These are phyloP conservation scores for Lepus americanus DNA, from an alignment of 2,113 vertebrate genomes.

Conservation along the genomic window DNA sequence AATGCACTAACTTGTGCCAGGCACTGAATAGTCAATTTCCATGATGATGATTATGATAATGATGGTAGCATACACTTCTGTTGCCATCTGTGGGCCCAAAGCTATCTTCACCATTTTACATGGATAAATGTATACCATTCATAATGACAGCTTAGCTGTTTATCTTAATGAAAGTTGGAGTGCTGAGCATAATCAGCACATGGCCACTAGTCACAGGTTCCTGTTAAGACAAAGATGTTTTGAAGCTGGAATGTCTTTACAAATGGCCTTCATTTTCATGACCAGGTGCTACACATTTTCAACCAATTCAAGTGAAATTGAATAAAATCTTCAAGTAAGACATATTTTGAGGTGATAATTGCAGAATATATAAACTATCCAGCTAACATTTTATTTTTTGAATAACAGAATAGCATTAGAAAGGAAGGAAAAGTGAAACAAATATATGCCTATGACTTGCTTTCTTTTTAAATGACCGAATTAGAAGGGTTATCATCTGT, in stretches of 20 bases:
- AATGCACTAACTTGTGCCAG: background rate
- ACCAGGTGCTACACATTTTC: background rate
- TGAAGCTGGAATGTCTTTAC: background rate
- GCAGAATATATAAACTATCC: background rate
- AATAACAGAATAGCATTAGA: background rate
- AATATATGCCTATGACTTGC: background rate
- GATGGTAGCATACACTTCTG: background rate
- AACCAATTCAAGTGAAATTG: background rate
- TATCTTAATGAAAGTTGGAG: background rate
- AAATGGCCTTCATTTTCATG: background rate
- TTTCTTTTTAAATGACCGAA: background rate
- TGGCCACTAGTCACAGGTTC: conserved; percentile 6
- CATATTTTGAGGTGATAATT: background rate
- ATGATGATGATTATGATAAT: background rate
- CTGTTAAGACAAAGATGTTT: background rate
- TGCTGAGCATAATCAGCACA: background rate
- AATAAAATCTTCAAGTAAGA: conserved; percentile 34
- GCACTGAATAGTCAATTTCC: background rate
- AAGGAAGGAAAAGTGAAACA: background rate
- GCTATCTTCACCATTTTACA: background rate
- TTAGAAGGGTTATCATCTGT: background rate
- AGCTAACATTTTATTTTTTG: background rate
- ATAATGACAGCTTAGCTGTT: background rate
- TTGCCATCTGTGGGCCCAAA: background rate
- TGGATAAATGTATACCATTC: background rate